These are phyloP conservation scores for Cynodonichthys magdalenae DNA, from an alignment of 2,797 vertebrate species.

Conservation along the genomic window DNA sequence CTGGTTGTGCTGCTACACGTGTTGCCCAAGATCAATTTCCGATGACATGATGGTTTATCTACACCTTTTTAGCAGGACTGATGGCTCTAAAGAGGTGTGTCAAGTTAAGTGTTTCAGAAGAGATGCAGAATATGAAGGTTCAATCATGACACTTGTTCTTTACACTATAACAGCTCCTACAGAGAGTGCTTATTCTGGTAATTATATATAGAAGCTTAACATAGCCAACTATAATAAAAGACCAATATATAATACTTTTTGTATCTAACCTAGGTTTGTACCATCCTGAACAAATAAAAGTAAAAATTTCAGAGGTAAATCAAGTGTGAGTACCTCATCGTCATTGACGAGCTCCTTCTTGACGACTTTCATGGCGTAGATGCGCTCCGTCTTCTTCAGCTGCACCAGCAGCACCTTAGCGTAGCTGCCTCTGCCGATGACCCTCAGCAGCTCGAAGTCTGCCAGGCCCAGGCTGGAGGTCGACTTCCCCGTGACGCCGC, in stretches of 20 bases:
- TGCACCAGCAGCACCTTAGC: constrained; percentile 96
- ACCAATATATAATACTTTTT: no score
- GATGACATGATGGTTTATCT: constrained; percentile 67
- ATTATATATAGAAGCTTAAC: constrained; percentile 43
- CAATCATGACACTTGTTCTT: constrained; percentile 23
- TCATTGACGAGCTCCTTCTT: constrained; percentile 99
- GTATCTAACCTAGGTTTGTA: no score
- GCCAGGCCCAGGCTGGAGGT: constrained; percentile 93
- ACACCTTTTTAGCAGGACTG: constrained; percentile 54
- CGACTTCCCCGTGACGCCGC: constrained; percentile 91
- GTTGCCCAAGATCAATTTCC: constrained; percentile 62
- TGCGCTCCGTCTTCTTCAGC: constrained; percentile 95
- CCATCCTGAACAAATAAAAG: constrained; percentile 28
- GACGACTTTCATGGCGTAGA: constrained; percentile 99
- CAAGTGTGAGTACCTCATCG: constrained; percentile 86
- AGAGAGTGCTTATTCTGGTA: constrained; percentile 46
- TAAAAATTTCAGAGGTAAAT: neutral
- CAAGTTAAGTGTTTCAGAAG: constrained; percentile 39
- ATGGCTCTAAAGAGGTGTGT: constrained; percentile 37
- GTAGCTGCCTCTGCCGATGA: constrained; percentile 97
- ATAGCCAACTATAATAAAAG: no score
- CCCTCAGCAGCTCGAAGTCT: constrained; percentile 94
- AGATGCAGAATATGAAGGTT: constrained; percentile 32
- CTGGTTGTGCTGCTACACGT: constrained; percentile 48
- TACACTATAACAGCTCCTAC: constrained; percentile 25